Evolutionary conservation across 2,113 vertebrate genomes (phyloP), one percentile per base, ranked within the genome.

Genomic region (Corythornis madagascariensis): DNA sequence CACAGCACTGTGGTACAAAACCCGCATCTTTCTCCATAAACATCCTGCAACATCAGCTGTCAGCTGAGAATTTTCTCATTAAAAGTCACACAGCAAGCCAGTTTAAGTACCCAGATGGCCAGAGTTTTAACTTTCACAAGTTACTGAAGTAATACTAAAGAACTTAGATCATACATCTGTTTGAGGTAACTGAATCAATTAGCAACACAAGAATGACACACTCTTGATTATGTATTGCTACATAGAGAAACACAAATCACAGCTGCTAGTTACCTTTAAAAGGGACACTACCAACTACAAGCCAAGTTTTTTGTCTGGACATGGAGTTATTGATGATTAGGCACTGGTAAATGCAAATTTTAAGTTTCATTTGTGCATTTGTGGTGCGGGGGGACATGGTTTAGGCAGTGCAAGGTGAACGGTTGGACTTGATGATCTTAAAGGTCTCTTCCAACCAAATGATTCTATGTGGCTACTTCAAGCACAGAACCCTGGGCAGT

Each of bases 61-160:
- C 74, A 82, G 57, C 48, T 69, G 67, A 88, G n/a, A 57, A 65
- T 73, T 20, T 55, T 21, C 77, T 59, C 4, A 3, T 69, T 38
- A 47, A 8, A 82, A 67, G 47, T 31, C 52, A 64, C 47, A 86
- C 28, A 81, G 35, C 40, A 86, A 91, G 83, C 33, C 86, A 95
- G 91, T 93, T 93, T 90, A 93, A 94, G 92, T 89, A 92, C 55
- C 66, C 47, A 63, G 92, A 90, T 85, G 86, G 71, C 87, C 86
- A 92, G 91, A 93, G 83, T 76, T 92, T 70, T 83, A 89, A 47
- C 78, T 59, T 43, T 40, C 33, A 42, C 16, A 73, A 66, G n/a
- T 53, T 67, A 64, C 16, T 80, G 4, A 67, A 85, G 60, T n/a
- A 70, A 60, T 17, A 63, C 35, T 10, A 21, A 59, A 65, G 45